These are phyloP conservation scores for Channa striata DNA, from an alignment of 2,797 vertebrate genomes.

Conservation along the genomic window DNA sequence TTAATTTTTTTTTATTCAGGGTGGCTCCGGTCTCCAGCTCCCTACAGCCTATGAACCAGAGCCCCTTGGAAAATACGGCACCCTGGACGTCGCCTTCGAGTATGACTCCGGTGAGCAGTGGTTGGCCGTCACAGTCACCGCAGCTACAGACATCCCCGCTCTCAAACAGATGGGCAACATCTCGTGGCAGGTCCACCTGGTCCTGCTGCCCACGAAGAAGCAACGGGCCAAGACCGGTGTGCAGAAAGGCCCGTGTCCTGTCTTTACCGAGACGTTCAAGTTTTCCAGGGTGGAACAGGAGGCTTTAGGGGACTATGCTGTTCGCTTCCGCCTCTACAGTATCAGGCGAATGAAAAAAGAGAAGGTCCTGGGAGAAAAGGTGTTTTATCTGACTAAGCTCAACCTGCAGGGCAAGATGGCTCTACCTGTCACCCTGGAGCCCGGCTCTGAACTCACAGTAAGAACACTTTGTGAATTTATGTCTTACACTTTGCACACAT, in stretches of 20 bases:
- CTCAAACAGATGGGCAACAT: constrained; percentile 95
- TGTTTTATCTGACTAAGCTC: constrained; percentile 97
- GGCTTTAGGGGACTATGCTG: constrained; percentile 93
- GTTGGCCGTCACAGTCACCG: constrained; percentile 97
- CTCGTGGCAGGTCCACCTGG: constrained; percentile 98
- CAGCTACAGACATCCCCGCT: constrained; percentile 95
- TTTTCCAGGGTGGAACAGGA: constrained; percentile 95
- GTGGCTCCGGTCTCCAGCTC: constrained; percentile 89
- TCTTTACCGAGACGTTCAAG: constrained; percentile 97
- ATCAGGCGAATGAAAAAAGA: constrained; percentile 95
- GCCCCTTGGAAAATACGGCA: constrained; percentile 94
- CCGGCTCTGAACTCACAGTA: constrained; percentile 93
- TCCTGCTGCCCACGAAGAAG: constrained; percentile 96
- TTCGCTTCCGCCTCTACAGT: constrained; percentile 96
- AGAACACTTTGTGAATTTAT: constrained; percentile 67
- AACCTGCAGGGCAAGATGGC: constrained; percentile 98
- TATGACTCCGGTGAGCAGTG: constrained; percentile 95
- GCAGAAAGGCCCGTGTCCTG: constrained; percentile 95
- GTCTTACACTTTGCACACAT: neutral
- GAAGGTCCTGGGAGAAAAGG: constrained; percentile 97
- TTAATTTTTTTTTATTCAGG: constrained; percentile 61
- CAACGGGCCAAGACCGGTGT: constrained; percentile 96
- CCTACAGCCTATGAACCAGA: constrained; percentile 94
- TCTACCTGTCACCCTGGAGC: constrained; percentile 94
- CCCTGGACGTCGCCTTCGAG: constrained; percentile 97